A percentile compares a stretch with the other conserved stretches of the same genome.
Evolutionary conservation across 1,140 invertebrate species (phyloP).

Genomic region (Pristionchus pacificus): DNA sequence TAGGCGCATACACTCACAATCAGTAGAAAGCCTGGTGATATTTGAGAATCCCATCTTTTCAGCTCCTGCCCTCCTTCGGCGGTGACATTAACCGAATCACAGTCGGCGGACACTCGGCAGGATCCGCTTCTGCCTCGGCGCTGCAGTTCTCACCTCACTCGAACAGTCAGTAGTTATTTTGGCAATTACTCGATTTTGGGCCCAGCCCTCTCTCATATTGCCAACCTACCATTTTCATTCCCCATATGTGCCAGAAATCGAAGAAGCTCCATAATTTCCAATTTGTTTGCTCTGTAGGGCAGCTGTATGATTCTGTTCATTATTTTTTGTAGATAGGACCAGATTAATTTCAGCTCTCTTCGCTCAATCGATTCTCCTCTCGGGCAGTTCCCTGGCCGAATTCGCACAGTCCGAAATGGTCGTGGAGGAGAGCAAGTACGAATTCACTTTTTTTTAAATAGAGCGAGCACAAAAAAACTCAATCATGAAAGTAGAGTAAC

Average conservation of each 20-base stretch:
- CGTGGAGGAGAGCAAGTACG: not conserved
- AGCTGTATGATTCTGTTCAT: not conserved
- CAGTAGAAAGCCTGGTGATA: not conserved
- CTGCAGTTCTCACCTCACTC: conserved; percentile 59
- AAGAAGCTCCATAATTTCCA: too few relatives aligned
- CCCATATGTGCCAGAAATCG: too few relatives aligned
- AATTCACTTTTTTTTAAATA: too few relatives aligned
- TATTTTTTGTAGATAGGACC: not conserved
- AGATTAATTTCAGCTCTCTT: not conserved
- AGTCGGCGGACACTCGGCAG: conserved; percentile 65
- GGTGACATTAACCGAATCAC: conserved; percentile 62
- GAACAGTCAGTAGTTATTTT: conserved; percentile 18
- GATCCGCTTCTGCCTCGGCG: conserved; percentile 74
- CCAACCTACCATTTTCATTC: too few relatives aligned
- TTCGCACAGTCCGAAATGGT: not conserved
- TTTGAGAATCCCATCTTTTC: not conserved
- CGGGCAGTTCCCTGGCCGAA: not conserved
- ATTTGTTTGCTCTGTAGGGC: too few relatives aligned
- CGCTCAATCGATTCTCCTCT: not conserved
- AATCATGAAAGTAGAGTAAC: too few relatives aligned
- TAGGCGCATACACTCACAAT: not conserved
- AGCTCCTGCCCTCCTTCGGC: conserved; percentile 40
- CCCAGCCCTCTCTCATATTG: too few relatives aligned
- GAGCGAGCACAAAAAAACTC: too few relatives aligned
- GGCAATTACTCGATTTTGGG: too few relatives aligned